phyloP scores from a whole-genome alignment of 1,140 invertebrate genomes.

The Drosophila pseudoobscura region DNA sequence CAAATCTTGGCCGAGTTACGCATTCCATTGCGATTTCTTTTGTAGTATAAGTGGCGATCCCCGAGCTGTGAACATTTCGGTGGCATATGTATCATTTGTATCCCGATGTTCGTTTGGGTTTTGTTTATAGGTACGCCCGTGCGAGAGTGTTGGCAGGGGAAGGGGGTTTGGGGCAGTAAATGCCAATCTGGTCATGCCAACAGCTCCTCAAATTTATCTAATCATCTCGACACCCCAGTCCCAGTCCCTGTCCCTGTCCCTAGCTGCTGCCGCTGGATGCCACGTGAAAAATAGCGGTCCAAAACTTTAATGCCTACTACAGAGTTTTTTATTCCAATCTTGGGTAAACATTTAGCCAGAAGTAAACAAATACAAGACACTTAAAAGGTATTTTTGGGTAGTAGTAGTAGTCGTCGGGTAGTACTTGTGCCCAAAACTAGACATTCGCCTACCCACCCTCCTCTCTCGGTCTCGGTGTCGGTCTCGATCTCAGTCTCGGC shows the following conservation, averaged over 20 bases:
- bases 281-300: constrained; percentile 75
- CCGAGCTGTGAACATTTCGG: constrained; percentile 28
- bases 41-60: constrained; percentile 22
- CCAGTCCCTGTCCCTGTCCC: background rate
- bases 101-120: constrained; percentile 6
- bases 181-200: constrained; percentile 60
- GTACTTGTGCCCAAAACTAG: constrained; percentile 74
- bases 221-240: constrained; percentile 35
- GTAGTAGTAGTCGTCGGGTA: constrained; percentile 40
- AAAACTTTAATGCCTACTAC: constrained; percentile 71
- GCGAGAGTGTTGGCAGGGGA: constrained; percentile 5
- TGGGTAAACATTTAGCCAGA: constrained; percentile 76
- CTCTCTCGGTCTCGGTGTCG: background rate
- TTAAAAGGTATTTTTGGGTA: constrained; percentile 73
- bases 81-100: constrained; percentile 8
- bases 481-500: too few relatives aligned
- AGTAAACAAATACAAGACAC: constrained; percentile 79
- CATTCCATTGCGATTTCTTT: background rate
- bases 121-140: constrained; percentile 33
- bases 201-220: constrained; percentile 57
- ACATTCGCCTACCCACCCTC: constrained; percentile 39
- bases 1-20: background rate
- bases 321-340: constrained; percentile 72
- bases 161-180: constrained; percentile 10
- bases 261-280: constrained; percentile 44